A percentile compares a stretch with the other conserved stretches of the same genome.
phyloP scores from a whole-genome alignment of 1,140 invertebrate species.

The Helicorthomorpha holstii region DNA sequence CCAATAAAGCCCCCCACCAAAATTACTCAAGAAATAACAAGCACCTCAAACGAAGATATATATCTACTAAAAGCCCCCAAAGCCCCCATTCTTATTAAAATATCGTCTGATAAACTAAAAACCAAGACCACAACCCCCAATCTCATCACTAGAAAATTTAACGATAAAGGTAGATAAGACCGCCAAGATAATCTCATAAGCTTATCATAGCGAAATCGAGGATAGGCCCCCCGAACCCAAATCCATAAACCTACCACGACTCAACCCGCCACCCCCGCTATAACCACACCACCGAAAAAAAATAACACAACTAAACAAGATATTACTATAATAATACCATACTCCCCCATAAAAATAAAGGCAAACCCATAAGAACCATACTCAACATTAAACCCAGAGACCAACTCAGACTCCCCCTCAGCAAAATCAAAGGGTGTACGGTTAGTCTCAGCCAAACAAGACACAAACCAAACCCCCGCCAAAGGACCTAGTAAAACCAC shows the following conservation, averaged over 20 bases:
- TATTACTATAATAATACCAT: constrained; percentile 34
- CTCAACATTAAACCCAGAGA: constrained; percentile 57
- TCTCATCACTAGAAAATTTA: not conserved
- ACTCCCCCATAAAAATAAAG: constrained; percentile 52
- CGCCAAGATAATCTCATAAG: not conserved
- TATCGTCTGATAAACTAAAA: not conserved
- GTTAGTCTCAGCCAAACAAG: constrained; percentile 7
- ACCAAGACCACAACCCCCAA: not conserved
- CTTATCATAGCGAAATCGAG: not conserved
- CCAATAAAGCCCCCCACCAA: not conserved
- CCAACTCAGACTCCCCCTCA: constrained; percentile 52
- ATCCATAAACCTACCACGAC: not conserved
- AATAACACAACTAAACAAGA: constrained; percentile 32
- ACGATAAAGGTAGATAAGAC: not conserved
- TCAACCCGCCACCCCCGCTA: not conserved
- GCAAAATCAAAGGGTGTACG: constrained; percentile 35
- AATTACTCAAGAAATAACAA: not conserved
- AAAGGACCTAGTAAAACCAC: constrained; percentile 8
- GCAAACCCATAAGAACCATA: constrained; percentile 47
- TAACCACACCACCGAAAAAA: constrained; percentile 20
- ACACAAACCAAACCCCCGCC: constrained; percentile 12
- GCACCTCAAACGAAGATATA: not conserved
- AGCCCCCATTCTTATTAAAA: not conserved
- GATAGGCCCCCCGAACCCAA: not conserved
- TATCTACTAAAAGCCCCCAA: not conserved